phyloP scores from a whole-genome alignment of 2,888 invertebrate genomes.

The Drosophila anomelani region DNA sequence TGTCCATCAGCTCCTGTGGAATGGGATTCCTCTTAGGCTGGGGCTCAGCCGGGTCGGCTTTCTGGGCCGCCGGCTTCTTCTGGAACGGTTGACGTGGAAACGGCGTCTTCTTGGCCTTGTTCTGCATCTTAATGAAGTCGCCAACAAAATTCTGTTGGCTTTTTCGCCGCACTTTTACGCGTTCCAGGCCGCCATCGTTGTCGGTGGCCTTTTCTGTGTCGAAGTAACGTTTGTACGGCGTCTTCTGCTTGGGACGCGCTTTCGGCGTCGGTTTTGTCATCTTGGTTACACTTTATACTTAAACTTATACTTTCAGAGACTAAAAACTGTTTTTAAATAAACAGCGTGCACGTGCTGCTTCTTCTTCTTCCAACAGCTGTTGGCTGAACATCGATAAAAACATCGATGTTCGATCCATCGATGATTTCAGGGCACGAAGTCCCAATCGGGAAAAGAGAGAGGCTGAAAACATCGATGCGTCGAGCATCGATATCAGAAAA shows the following conservation, averaged over 20 bases:
- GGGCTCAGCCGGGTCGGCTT: not conserved
- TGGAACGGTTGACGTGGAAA: not conserved
- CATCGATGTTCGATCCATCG: too few species aligned
- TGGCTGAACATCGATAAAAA: too few species aligned
- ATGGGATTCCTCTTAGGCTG: conserved; percentile 60
- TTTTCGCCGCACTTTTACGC: conserved; percentile 66
- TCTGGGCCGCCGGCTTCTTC: not conserved
- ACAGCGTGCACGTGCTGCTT: conserved; percentile 48
- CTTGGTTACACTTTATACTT: not conserved
- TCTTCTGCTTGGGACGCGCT: conserved; percentile 48
- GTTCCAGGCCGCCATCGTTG: conserved; percentile 48
- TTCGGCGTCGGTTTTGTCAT: conserved; percentile 53
- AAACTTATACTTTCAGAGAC: too few species aligned
- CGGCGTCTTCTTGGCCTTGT: conserved; percentile 21
- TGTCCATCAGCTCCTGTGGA: conserved; percentile 77
- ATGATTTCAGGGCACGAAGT: too few species aligned
- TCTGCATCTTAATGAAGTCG: conserved; percentile 73
- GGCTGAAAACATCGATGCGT: too few species aligned
- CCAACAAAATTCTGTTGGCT: conserved; percentile 73
- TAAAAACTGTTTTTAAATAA: not conserved
- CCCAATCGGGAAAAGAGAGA: too few species aligned
- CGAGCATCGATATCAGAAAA: too few species aligned
- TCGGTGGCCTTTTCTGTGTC: conserved; percentile 43
- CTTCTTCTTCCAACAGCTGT: conserved; percentile 40
- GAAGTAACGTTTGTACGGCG: conserved; percentile 62